phyloP scores from a whole-genome alignment of 2,888 invertebrate genomes.

The Caenorhabditis sinica region DNA sequence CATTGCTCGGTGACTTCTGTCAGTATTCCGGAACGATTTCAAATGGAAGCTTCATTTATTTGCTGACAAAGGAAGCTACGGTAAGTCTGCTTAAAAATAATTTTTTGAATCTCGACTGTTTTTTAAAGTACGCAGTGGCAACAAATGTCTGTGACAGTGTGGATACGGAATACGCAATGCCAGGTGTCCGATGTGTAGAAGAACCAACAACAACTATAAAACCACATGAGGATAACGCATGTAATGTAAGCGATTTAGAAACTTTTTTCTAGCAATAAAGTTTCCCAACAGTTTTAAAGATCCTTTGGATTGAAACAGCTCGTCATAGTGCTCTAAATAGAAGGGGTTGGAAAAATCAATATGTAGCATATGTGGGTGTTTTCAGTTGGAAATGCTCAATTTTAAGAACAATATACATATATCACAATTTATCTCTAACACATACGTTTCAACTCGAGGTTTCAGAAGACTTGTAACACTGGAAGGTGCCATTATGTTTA shows the following conservation, averaged over 20 bases:
- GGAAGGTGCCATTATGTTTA: too few species aligned
- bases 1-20: slow-evolving; percentile 31
- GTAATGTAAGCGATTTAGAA: not conserved
- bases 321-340: too few species aligned
- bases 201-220: not conserved
- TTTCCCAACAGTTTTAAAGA: not conserved
- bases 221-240: not conserved
- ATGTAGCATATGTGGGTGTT: too few species aligned
- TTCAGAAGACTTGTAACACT: too few species aligned
- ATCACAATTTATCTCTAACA: too few species aligned
- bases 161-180: slow-evolving; percentile 14
- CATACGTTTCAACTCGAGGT: too few species aligned
- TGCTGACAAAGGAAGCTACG: not conserved
- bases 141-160: slow-evolving; percentile 38
- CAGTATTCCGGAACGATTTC: slow-evolving; percentile 8
- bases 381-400: too few species aligned
- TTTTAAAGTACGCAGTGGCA: slow-evolving; percentile 38
- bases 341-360: too few species aligned
- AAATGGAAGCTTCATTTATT: slow-evolving; percentile 26
- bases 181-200: not conserved
- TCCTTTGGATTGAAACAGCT: too few species aligned
- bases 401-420: too few species aligned
- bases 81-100: not conserved
- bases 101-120: not conserved
- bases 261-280: too few species aligned